These are phyloP conservation scores for Oryzias javanicus DNA, from an alignment of 2,113 vertebrate species.

Conservation along the genomic window DNA sequence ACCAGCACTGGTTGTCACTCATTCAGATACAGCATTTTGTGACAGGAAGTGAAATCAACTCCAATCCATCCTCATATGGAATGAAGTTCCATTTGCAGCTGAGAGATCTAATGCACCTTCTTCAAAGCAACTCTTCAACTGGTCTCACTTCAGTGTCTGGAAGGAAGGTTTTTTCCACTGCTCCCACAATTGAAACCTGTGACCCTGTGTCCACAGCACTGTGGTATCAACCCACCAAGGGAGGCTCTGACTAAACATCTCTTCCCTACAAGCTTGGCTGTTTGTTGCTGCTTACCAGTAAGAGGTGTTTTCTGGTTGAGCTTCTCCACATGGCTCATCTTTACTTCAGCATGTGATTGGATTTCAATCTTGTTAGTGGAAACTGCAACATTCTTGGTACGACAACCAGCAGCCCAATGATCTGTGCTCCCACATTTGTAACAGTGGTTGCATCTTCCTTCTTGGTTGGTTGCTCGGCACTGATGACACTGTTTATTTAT, in stretches of 20 bases:
- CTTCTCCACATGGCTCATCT: too few relatives aligned
- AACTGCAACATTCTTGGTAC: not conserved
- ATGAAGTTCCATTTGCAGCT: too few relatives aligned
- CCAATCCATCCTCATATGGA: too few relatives aligned
- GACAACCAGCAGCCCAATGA: conserved; percentile 9
- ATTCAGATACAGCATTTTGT: too few relatives aligned
- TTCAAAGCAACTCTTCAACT: conserved; percentile 10
- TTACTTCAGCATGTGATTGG: too few relatives aligned
- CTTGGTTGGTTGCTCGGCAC: conserved; percentile 5
- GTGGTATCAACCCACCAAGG: too few relatives aligned
- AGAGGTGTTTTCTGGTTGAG: too few relatives aligned
- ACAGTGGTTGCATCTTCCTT: conserved; percentile 16
- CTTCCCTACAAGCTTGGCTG: not conserved
- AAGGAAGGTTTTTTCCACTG: conserved; percentile 4
- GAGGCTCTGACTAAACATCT: not conserved
- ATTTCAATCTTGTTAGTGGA: not conserved
- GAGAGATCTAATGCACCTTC: not conserved
- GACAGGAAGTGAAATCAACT: too few relatives aligned
- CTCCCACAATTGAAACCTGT: too few relatives aligned
- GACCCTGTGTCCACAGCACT: too few relatives aligned
- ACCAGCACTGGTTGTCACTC: too few relatives aligned
- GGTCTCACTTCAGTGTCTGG: conserved; percentile 8
- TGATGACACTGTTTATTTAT: not conserved
- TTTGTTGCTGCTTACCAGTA: too few relatives aligned
- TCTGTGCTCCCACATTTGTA: conserved; percentile 10